Evolutionary conservation across 2,797 vertebrate genomes (phyloP), one percentile per base, ranked within the genome.

Genomic region (Pseudopleuronectes americanus): DNA sequence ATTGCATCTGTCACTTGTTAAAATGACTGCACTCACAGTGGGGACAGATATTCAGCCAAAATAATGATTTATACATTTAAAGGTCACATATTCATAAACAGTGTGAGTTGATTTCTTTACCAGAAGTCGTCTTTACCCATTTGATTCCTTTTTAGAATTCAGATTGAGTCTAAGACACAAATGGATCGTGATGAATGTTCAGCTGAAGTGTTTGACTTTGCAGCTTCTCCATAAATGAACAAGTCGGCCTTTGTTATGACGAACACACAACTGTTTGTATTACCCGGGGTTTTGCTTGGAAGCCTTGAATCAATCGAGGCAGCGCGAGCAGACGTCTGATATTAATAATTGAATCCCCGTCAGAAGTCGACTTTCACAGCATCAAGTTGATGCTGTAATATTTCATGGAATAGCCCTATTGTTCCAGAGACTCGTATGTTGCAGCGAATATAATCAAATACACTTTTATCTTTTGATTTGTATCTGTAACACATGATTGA

Each of bases 251-350:
- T 64, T 74, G 22, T 19, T 55, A 24, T 57, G 36, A 57, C 33
- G 63, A 66, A 68, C 14, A 28, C 45, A 21, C 28, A 52, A 59
- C 26, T 64, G 17, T 74, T 67, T 72, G 53, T 52, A 53, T 64
- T 57, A 52, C 55, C 56, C 24, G 24, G 17, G 1, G 62, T 16
- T 71, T 63, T 36, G 57, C 5, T 9, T 75, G 59, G 31, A 71
- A 67, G 28, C 57, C 31, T 53, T 48, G 64, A 80, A 72, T 75
- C 54, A 79, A 74, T 64, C 1, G 21, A 79, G 68, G 53, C 64
- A 56, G 59, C 17, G 2, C 38, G 33, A 77, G 26, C 61, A 75
- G 69, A 70, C 8, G n/a, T 16, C 22, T 57, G 10, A 54, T 58
- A 75, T 84, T 31, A 87, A 84, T 38, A 38, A 38, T 38, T 38